These are phyloP conservation scores for Lithobates pipiens DNA, from an alignment of 2,797 vertebrate genomes.

Conservation along the genomic window DNA sequence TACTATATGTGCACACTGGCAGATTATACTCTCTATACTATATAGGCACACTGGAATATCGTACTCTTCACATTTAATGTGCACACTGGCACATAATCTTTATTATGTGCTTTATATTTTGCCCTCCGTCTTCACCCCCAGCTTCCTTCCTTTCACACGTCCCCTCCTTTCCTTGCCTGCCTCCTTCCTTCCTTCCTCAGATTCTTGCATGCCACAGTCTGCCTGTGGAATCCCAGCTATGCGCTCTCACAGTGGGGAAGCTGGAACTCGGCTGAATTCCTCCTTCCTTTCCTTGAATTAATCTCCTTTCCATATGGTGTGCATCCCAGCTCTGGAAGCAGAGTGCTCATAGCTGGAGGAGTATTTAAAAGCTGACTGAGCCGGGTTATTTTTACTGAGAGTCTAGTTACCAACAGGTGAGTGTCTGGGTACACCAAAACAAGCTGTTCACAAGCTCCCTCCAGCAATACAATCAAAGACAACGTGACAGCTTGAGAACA, in stretches of 20 bases:
- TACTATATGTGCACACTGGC: too few species aligned
- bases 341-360: neutral
- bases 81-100: too few species aligned
- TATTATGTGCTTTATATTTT: slow-evolving; percentile 37
- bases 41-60: too few species aligned
- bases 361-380: neutral
- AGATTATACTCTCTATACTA: too few species aligned
- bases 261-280: neutral
- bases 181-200: slow-evolving; percentile 65
- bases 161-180: slow-evolving; percentile 42
- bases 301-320: slow-evolving; percentile 50
- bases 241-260: slow-evolving; percentile 67
- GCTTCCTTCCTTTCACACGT: slow-evolving; percentile 55
- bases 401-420: slow-evolving; percentile 27
- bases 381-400: neutral
- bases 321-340: neutral
- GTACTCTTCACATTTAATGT: too few species aligned
- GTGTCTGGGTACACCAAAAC: neutral
- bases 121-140: slow-evolving; percentile 25
- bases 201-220: slow-evolving; percentile 66
- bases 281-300: slow-evolving; percentile 22
- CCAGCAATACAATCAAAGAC: neutral
- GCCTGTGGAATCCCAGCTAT: slow-evolving; percentile 84
- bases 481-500: neutral
- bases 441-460: neutral